Evolutionary conservation across 2,113 vertebrate species (phyloP), one percentile per base, ranked within the genome.

Genomic region (Hystrix cristata): DNA sequence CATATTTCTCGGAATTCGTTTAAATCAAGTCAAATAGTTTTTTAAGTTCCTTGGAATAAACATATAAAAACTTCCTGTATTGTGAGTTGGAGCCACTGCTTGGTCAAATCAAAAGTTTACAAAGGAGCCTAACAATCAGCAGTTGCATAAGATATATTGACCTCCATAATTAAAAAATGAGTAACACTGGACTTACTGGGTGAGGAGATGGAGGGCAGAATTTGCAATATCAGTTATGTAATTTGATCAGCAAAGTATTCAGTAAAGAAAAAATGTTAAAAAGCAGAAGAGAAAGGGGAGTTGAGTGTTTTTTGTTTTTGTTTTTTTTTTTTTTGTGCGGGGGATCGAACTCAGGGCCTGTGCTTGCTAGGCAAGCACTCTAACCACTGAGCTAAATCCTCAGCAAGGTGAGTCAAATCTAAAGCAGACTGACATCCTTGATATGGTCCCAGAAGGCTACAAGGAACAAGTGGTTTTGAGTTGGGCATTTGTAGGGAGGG

Each of bases 1-100:
- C 5, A 59, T 93, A 71, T 94, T 95, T 94, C 51, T 80, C 69
- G 16, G 23, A 94, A 87, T 96, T 80, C 95, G 25, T 94, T 94
- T 57, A 95, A 97, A 83, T 83, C 46, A 83, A 95, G 65, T 91
- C 81, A 94, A 15, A 82, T 65, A 65, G 29, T 31, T 86, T 67
- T 80, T 62, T 18, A 92, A 94, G 11, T 5, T 7, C 6, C 19
- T 79, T 83, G 48, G 15, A 46, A 69, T 10, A 87, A 91, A 59
- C 48, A 51, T 18, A 78, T 84, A 64, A 95, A 65, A 53, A 78
- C 62, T 87, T 93, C 82, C 69, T 76, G 51, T 59, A 80, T 5
- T 92, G 4, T 92, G 38, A 84, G 19, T 51, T 91, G 78, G n/a
- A 60, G 25, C 64, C 59, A 12, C 43, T 88, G n/a, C 57, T 34